A percentile compares a stretch with the other conserved stretches of the same genome.
Evolutionary conservation across 2,113 vertebrate species (phyloP).

Genomic region (Actenoides lindsayi): DNA sequence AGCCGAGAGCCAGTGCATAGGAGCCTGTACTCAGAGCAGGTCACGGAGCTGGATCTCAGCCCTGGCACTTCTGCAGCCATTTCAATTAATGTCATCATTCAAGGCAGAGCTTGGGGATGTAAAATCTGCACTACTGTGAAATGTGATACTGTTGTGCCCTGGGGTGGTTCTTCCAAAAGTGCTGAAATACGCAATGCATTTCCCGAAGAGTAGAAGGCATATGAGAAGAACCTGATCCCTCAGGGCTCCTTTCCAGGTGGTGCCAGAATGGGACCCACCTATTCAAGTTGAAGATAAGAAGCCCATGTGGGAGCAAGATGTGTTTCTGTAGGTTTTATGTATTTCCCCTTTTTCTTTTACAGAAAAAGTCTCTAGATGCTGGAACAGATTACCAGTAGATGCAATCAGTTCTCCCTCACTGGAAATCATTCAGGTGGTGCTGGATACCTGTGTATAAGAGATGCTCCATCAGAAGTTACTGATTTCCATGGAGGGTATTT

Average conservation of each 20-base stretch:
- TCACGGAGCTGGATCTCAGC: background rate
- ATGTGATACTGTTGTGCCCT: background rate
- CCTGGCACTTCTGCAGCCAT: background rate
- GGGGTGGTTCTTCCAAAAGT: background rate
- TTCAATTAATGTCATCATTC: background rate
- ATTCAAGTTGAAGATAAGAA: background rate
- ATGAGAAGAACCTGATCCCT: background rate
- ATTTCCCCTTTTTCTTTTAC: background rate
- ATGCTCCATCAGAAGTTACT: background rate
- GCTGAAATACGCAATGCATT: background rate
- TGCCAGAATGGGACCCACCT: background rate
- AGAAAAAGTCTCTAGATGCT: background rate
- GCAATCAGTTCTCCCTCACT: background rate
- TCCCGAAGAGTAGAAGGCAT: background rate
- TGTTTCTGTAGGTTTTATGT: background rate
- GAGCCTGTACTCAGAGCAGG: background rate
- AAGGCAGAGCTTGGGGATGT: background rate
- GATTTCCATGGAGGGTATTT: background rate
- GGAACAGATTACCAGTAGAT: background rate
- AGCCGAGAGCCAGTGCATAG: background rate
- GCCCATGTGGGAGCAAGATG: background rate
- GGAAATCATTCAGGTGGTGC: background rate
- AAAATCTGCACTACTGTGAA: background rate
- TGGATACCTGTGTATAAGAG: fast-evolving
- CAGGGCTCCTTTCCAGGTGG: background rate